Evolutionary conservation across 2,888 invertebrate genomes (phyloP).

Genomic region (Acronicta alni): DNA sequence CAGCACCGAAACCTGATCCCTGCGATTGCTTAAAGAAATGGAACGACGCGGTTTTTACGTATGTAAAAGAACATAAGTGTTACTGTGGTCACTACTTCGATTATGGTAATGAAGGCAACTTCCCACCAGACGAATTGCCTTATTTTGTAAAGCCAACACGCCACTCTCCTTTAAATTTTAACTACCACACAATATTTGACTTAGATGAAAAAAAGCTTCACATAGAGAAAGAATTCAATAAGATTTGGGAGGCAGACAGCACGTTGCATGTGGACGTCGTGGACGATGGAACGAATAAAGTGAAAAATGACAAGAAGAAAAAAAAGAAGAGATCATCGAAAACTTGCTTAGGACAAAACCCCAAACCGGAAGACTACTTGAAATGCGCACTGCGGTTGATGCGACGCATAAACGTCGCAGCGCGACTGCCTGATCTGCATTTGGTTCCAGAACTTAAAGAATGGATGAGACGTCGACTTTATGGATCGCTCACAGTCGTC

Average conservation of each 20-base stretch:
- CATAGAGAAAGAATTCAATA: slow-evolving; percentile 77
- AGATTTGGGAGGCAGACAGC: slow-evolving; percentile 80
- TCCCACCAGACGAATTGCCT: slow-evolving; percentile 73
- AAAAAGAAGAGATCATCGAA: slow-evolving; percentile 65
- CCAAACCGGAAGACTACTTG: slow-evolving; percentile 76
- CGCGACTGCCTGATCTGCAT: slow-evolving; percentile 78
- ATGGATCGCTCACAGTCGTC: slow-evolving; percentile 65
- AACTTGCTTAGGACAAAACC: slow-evolving; percentile 72
- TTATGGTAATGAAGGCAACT: slow-evolving; percentile 74
- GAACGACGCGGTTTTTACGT: slow-evolving; percentile 70
- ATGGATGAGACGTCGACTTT: slow-evolving; percentile 81
- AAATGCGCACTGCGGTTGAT: slow-evolving; percentile 75
- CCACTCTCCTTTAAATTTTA: slow-evolving; percentile 66
- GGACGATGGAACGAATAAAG: slow-evolving; percentile 59
- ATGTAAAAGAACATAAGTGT: slow-evolving; percentile 75
- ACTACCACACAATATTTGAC: slow-evolving; percentile 79
- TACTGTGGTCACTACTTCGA: slow-evolving; percentile 78
- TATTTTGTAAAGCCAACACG: slow-evolving; percentile 76
- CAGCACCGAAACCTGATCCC: slow-evolving; percentile 63
- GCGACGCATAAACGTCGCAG: slow-evolving; percentile 74
- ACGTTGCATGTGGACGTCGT: slow-evolving; percentile 68
- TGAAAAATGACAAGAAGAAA: slow-evolving; percentile 67
- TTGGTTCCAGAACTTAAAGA: slow-evolving; percentile 78
- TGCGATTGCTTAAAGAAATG: slow-evolving; percentile 79
- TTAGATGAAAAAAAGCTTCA: slow-evolving; percentile 69